Evolutionary conservation across 2,797 vertebrate species (phyloP), one percentile per base, ranked within the genome.

Genomic region (Craterocephalus amniculus): DNA sequence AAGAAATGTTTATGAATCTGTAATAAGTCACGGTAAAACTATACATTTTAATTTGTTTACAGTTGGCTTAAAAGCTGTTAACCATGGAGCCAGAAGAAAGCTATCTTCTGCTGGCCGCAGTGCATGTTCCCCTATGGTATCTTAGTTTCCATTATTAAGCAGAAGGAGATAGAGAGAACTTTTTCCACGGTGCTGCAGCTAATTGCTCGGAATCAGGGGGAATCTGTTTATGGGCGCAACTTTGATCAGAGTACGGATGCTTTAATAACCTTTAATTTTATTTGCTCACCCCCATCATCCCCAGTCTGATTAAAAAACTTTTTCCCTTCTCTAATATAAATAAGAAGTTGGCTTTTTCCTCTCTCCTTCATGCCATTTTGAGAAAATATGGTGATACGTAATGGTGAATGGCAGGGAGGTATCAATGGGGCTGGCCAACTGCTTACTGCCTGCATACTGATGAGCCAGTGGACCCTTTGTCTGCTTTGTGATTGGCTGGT

Each of bases 221-320:
- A 93, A 94, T 94, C 90, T 93, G 93, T 94, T 94, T 92, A 93
- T 92, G 93, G 90, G 88, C 79, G 89, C 88, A 93, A 92, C 93
- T 94, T 93, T 94, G 93, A 93, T 94, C 92, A 94, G 92, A 83
- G 85, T 89, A 83, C 84, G 85, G 92, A 92, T 93, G 91, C 91
- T 94, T 92, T 94, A 95, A 93, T 93, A 93, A 91, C 91, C 92
- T 93, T 92, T 93, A 93, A 94, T 94, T 94, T 91, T 93, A 95
- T 94, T 95, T 94, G 89, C 92, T 89, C 87, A 89, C 89, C 92
- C 89, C 91, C 90, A 91, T 89, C 83, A 90, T 91, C 91, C 92
- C 91, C 81, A 81, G 88, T 91, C 93, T 92, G 92, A 94, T 94
- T 93, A 94, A 91, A 88, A 90, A 68, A 86, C 80, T 88, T 90